Conservation (phyloP, 2,797 vertebrate genomes). For the Etheostoma nigrum region DNA sequence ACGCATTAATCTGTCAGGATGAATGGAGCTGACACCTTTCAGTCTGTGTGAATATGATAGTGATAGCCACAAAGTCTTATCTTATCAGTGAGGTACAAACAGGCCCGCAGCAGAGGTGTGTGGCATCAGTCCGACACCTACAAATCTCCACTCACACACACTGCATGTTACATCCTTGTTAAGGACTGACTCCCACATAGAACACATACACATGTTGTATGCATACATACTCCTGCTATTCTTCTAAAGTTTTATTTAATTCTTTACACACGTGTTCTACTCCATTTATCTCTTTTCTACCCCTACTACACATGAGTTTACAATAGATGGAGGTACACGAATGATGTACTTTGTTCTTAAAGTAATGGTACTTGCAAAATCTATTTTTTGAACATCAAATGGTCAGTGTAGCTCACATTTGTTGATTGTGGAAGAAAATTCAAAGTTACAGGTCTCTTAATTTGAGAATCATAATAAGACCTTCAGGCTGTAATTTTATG, state of each 20-base stretch:
- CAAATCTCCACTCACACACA: slow-evolving; percentile 34
- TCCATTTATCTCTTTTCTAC: neutral
- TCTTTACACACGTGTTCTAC: neutral
- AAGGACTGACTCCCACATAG: neutral
- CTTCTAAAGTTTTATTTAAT: neutral
- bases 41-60: slow-evolving; percentile 42
- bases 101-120: slow-evolving; percentile 45
- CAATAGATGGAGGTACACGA: neutral
- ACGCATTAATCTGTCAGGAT: slow-evolving; percentile 35
- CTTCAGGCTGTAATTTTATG: neutral
- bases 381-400: neutral
- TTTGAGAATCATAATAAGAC: neutral
- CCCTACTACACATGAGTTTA: no score
- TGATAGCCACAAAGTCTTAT: slow-evolving; percentile 53
- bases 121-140: slow-evolving; percentile 49
- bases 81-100: slow-evolving; percentile 57
- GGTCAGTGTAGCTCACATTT: no score
- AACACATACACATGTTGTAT: neutral
- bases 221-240: neutral
- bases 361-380: neutral
- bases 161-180: slow-evolving; percentile 41
- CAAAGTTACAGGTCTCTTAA: neutral
- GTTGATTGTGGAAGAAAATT: neutral
- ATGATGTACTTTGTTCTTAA: neutral
- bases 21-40: slow-evolving; percentile 59